Base-by-base conservation (phyloP, 1,140 invertebrate genomes). In the Drosophila biarmipes region DNA sequence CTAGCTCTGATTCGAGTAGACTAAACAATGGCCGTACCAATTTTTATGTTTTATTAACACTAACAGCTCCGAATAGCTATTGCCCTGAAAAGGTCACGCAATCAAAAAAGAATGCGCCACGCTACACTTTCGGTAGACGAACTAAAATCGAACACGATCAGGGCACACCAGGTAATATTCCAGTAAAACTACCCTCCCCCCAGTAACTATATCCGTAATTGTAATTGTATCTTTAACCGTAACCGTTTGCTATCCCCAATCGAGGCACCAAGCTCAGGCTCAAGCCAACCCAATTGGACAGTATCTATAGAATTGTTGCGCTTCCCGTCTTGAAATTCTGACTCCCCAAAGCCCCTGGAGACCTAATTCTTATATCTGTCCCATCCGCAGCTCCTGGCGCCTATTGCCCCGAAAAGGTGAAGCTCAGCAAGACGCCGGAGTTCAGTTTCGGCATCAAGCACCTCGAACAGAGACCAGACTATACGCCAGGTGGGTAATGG, bases 381-480 rank as follows among this genome's bases (percentile, higher is more conserved):
- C 63, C 4, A 3, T 56, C 91, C 55, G 94, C 95, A 86, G 96
- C 93, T 46, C 94, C 94, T 21, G 94, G 93, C 84, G 93, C 93
- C 52, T 95, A 95, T 90, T 90, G 92, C 72, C 94, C 95, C 21
- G 95, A 96, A 92, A 94, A 94, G 56, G 91, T 93, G 45, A 94
- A 94, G 59, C 92, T 93, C 66, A 93, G 94, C 78, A 93, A 92
- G 62, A 93, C 94, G 40, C 95, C 94, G 14, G 93, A 94, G 77
- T 96, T 93, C 90, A 94, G 93, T 52, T 95, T 95, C 61, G 92
- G 93, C 40, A 92, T 94, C 38, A 95, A 94, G 91, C 91, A 94
- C 0, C 95, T 94, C 75, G 95, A 95, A 43, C 92, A 93, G 8
- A 96, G 95, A 91, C 75, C 92, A 4, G 96, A 96, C 81, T 93